These are phyloP conservation scores for Trichechus manatus DNA, from an alignment of 2,113 vertebrate genomes.

Conservation along the genomic window DNA sequence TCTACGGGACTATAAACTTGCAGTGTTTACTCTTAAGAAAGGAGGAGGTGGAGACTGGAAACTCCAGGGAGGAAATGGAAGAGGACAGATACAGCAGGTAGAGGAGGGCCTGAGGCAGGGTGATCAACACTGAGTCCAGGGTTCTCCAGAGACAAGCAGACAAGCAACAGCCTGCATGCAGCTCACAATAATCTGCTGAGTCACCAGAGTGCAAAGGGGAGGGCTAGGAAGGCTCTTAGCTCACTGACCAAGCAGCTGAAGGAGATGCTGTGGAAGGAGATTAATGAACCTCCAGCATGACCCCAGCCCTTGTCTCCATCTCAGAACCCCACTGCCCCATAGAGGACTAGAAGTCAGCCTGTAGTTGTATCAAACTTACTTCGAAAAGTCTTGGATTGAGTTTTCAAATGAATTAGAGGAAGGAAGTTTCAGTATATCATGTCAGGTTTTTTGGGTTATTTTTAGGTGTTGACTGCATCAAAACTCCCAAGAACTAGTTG, in stretches of 20 bases:
- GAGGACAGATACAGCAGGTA: accelerated
- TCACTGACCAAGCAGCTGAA: background rate
- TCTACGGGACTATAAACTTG: background rate
- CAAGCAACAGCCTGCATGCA: background rate
- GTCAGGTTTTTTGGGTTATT: too few relatives aligned
- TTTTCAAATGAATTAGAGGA: background rate
- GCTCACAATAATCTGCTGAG: background rate
- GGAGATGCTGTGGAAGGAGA: background rate
- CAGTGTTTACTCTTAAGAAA: background rate
- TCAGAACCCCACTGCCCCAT: background rate
- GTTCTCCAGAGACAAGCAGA: background rate
- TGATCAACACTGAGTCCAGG: background rate
- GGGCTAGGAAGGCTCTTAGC: too few relatives aligned
- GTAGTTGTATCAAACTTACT: background rate
- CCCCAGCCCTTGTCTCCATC: background rate
- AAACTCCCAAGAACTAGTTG: background rate
- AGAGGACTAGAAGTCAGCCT: background rate
- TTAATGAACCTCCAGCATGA: background rate
- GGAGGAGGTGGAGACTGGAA: accelerated
- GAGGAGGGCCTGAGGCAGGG: too few relatives aligned
- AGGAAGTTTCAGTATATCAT: background rate
- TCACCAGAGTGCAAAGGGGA: background rate
- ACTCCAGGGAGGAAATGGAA: background rate
- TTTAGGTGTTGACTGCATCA: background rate
- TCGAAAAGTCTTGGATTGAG: background rate